These are phyloP conservation scores for Mustela lutreola DNA, from an alignment of 2,113 vertebrate genomes.

Conservation along the genomic window DNA sequence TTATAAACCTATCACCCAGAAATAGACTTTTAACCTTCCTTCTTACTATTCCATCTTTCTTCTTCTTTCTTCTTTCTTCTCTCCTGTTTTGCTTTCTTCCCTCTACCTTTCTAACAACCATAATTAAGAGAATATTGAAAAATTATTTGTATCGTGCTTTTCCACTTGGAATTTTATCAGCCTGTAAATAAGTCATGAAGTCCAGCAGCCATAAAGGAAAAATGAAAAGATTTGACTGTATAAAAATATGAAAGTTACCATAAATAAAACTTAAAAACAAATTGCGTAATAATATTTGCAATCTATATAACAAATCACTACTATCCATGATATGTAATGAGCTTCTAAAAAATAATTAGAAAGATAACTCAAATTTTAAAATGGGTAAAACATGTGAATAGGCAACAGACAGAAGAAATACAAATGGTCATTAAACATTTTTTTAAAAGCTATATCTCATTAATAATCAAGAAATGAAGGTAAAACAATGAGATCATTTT, in stretches of 20 bases:
- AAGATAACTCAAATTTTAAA: conserved; percentile 21
- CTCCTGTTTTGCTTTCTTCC: neutral
- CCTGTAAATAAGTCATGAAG: neutral
- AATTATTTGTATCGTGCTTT: neutral
- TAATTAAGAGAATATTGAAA: conserved; percentile 37
- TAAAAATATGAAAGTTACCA: neutral
- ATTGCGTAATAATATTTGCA: neutral
- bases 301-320: neutral
- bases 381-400: conserved; percentile 13
- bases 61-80: no score
- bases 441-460: conserved; percentile 24
- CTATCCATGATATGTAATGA: neutral
- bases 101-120: neutral
- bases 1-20: neutral
- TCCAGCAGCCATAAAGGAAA: neutral
- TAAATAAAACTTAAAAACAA: conserved; percentile 1
- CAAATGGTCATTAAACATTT: neutral
- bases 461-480: conserved; percentile 36
- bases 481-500: conserved; percentile 13
- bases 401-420: conserved; percentile 33
- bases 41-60: neutral
- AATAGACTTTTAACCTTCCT: neutral
- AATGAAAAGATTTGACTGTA: neutral
- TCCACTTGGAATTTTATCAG: neutral
- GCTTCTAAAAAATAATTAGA: neutral